phyloP scores from a whole-genome alignment of 1,140 invertebrate species.

The Drosophila oshimai region DNA sequence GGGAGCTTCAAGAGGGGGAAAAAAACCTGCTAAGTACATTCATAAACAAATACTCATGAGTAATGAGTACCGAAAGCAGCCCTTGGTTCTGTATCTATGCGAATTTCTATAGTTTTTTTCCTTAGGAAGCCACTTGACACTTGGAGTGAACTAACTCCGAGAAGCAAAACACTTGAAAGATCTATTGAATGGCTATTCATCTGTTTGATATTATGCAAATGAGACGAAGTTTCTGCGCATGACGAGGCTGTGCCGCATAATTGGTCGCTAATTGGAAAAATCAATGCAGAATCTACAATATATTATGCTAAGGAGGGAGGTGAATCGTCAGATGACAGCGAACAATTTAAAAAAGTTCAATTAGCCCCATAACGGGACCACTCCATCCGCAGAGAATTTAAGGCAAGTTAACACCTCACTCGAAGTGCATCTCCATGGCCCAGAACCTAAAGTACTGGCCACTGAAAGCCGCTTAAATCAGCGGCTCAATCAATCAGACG shows the following conservation, averaged over 20 bases:
- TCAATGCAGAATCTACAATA: constrained; percentile 50
- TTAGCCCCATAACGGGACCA: constrained; percentile 64
- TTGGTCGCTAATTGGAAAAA: constrained; percentile 69
- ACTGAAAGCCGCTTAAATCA: constrained; percentile 71
- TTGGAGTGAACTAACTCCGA: constrained; percentile 47
- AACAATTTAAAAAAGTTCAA: constrained; percentile 67
- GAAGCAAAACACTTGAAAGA: constrained; percentile 24
- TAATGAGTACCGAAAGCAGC: constrained; percentile 18
- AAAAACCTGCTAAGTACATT: constrained; percentile 64
- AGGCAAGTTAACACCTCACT: constrained; percentile 69
- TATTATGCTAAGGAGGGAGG: constrained; percentile 24
- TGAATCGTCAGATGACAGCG: constrained; percentile 8
- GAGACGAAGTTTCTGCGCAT: constrained; percentile 30
- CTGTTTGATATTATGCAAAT: constrained; percentile 26
- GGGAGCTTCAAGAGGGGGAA: background rate
- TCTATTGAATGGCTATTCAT: background rate
- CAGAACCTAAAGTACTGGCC: constrained; percentile 8
- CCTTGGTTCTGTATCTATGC: background rate
- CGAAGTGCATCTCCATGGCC: too few species aligned
- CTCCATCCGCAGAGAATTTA: constrained; percentile 20
- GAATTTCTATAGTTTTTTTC: background rate
- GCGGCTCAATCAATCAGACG: constrained; percentile 73
- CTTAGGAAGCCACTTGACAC: constrained; percentile 57
- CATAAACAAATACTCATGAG: constrained; percentile 71
- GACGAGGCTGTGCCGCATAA: constrained; percentile 33